Evolutionary conservation across 2,113 vertebrate genomes (phyloP).

Genomic region (Thunnus thynnus): DNA sequence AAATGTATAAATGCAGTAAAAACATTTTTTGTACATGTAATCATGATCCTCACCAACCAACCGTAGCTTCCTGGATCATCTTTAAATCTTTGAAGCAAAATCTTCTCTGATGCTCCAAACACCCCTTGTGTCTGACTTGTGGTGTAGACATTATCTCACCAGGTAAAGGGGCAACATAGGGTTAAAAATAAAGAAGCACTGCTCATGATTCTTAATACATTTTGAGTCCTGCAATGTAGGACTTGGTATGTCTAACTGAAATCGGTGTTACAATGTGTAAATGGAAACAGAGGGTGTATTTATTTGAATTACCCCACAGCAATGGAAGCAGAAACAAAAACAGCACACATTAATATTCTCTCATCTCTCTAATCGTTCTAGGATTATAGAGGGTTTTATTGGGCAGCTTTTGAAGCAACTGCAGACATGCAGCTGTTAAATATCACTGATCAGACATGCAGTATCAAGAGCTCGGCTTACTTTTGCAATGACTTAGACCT

Average conservation of each 20-base stretch:
- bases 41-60: no score
- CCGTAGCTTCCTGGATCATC: not conserved
- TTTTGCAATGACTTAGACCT: constrained; percentile 46
- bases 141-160: constrained; percentile 42
- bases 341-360: constrained; percentile 11
- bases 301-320: not conserved
- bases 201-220: not conserved
- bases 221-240: not conserved
- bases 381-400: constrained; percentile 66
- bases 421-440: constrained; percentile 79
- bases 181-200: not conserved
- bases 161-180: not conserved
- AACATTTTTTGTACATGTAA: no score
- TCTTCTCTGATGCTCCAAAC: not conserved
- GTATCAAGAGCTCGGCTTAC: constrained; percentile 72
- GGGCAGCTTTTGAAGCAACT: constrained; percentile 60
- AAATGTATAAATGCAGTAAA: no score
- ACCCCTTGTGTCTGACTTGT: not conserved
- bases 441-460: constrained; percentile 74
- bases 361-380: constrained; percentile 46
- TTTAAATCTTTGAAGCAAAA: not conserved
- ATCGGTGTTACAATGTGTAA: not conserved
- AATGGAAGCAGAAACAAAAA: constrained; percentile 10
- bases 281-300: not conserved
- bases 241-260: not conserved